Evolutionary conservation across 1,140 invertebrate genomes (phyloP).

Genomic region (Caenorhabditis remanei): DNA sequence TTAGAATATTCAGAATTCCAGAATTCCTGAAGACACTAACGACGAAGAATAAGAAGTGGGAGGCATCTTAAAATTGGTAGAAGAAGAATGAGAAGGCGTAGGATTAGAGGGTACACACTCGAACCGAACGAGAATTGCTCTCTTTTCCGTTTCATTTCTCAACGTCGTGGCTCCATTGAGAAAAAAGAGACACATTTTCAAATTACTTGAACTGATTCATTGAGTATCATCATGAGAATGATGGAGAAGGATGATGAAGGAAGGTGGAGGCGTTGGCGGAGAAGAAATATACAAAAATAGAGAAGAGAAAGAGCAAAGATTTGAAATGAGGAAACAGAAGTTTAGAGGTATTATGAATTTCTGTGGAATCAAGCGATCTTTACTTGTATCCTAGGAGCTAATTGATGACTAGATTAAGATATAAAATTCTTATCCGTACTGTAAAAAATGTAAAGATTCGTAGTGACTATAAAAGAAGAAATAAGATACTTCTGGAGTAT

Average conservation of each 20-base stretch:
- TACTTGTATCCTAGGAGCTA: too few relatives aligned
- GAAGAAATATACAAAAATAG: not conserved
- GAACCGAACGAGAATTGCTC: slow-evolving; percentile 26
- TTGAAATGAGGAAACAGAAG: not conserved
- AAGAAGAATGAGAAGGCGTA: not conserved
- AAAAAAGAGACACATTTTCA: not conserved
- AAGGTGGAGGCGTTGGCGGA: not conserved
- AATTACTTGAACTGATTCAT: slow-evolving; percentile 53
- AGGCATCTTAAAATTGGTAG: not conserved
- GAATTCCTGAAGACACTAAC: not conserved
- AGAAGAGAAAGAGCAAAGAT: not conserved
- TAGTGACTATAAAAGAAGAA: too few relatives aligned
- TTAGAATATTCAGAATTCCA: not conserved
- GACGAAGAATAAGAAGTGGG: not conserved
- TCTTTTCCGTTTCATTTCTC: slow-evolving; percentile 16
- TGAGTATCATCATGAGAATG: slow-evolving; percentile 6
- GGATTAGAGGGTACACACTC: slow-evolving; percentile 55
- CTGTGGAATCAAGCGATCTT: too few relatives aligned
- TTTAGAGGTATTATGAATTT: not conserved
- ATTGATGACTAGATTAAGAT: too few relatives aligned
- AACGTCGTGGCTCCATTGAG: not conserved
- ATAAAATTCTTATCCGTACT: too few relatives aligned
- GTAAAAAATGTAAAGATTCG: too few relatives aligned
- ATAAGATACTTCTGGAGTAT: too few relatives aligned
- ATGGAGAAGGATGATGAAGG: slow-evolving; percentile 10